Evolutionary conservation across 2,797 vertebrate genomes (phyloP), one percentile per base, ranked within the genome.

Genomic region (Acanthurus leucopareius): DNA sequence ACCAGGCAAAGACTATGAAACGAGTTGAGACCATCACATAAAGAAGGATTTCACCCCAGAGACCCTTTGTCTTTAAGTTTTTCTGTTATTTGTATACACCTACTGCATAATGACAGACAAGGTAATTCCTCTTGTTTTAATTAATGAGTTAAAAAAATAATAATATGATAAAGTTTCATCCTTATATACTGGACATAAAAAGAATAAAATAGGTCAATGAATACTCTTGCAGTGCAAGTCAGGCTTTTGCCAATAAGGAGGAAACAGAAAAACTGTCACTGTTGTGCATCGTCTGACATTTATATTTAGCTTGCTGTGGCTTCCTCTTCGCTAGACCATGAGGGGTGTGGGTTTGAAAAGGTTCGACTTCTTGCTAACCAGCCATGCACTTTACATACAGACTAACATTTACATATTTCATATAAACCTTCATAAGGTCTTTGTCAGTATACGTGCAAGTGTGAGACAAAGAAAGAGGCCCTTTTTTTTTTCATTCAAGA

Each of bases 201-300:
- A 3, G 9, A 35, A 22, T 17, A 44, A 69, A 40, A 5, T 10
- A 40, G 49, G 10, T 20, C 32, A 53, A 14, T 10, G 38, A 47
- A 45, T 42, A 1, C 40, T 57, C 47, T 44, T 20, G 32, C 52
- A 32, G 47, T 47, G 14, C 38, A 77, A 56, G 58, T 73, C 47
- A 32, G 35, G 10, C 22, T 62, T 70, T 61, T 61, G 60, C 32
- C 35, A 51, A 60, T 49, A 40, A 60, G 60, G 52, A 79, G 79
- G 51, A 82, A 71, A 80, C 3, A 75, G 63, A 84, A 49, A 51
- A 42, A 9, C 17, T 35, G 32, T 14, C 56, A 52, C 28, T 61
- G 66, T 59, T 61, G 72, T 53, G 54, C 13, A 69, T 68, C 63
- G 75, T 74, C 62, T 86, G 82, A 82, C 75, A 84, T 84, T 88